These are phyloP conservation scores for Pilophorus perplexus DNA, from an alignment of 2,888 invertebrate species.

Conservation along the genomic window DNA sequence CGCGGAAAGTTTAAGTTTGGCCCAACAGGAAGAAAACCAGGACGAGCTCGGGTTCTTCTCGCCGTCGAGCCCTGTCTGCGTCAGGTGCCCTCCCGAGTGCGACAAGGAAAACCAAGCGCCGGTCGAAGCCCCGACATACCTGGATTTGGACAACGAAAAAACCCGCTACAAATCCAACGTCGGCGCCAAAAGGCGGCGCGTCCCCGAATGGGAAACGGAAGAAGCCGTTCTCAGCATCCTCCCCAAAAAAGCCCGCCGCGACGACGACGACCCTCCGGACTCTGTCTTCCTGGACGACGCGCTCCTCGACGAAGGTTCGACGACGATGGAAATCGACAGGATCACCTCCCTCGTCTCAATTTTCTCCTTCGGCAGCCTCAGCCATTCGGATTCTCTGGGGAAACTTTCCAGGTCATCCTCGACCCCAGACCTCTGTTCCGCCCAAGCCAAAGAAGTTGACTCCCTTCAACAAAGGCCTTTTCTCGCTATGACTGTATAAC, in stretches of 20 bases:
- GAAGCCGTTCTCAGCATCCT: conserved; percentile 58
- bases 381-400: conserved; percentile 46
- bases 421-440: conserved; percentile 58
- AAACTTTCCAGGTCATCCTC: conserved; percentile 55
- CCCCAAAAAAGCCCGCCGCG: conserved; percentile 55
- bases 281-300: conserved; percentile 55
- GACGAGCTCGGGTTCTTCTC: conserved; percentile 51
- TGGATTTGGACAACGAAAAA: conserved; percentile 54
- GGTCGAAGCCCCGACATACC: conserved; percentile 53
- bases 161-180: conserved; percentile 27
- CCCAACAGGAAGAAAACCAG: conserved; percentile 34
- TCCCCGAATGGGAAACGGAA: conserved; percentile 58
- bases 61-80: conserved; percentile 47
- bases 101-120: conserved; percentile 54
- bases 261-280: conserved; percentile 50
- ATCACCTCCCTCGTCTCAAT: conserved; percentile 61
- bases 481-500: conserved; percentile 59
- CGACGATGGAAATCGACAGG: conserved; percentile 60
- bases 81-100: conserved; percentile 49
- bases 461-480: conserved; percentile 56
- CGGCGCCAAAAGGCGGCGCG: conserved; percentile 54
- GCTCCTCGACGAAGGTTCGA: conserved; percentile 52
- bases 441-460: conserved; percentile 56
- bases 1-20: not conserved
- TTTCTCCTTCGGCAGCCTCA: conserved; percentile 57